Base-by-base conservation (phyloP, 1,140 invertebrate genomes). In the Pseudobourletiella spinata region DNA sequence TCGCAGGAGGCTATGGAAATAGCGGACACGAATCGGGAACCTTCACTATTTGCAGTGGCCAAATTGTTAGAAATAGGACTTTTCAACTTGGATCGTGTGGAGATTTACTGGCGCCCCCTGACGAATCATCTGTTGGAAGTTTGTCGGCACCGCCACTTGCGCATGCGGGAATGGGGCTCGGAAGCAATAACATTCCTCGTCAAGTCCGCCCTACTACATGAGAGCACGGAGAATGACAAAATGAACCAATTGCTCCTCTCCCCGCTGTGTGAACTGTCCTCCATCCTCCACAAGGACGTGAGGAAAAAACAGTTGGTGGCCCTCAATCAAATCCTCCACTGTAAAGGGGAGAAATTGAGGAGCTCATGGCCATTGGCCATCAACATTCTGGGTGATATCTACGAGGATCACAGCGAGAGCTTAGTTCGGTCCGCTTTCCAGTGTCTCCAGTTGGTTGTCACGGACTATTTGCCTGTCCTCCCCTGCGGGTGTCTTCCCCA, bases 1-100 rank as follows among this genome's bases (percentile, higher is more conserved):
- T 96, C 92, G 1, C 86, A 92, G 66, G 95, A 99, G 76, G 91
- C 95, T 22, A 96, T 98, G 91, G 95, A 98, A 72, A 77, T 98
- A 26, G 93, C 93, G 0, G 95, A 93, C 78, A 88, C 89, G 15
- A 97, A 26, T 50, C 8, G n/a, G 46, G 25, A 50, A 48, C 29
- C 35, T 8, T 48, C 35, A 24, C 39, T 42, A 48, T 59, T 60
- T 56, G 50, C 24, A 18, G 30, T 60, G 84, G 95, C 95, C 1
- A 98, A 98, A 78, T 78, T 99, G 15, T 78, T 98, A 15, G 95
- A 99, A 80, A 98, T 93, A 6, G 93, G 93, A 8, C 75, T 98
- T 25, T 92, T 95, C 0, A 99, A 98, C 78, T 82, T 99, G 76
- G 81, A 86, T 42, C 79, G 95, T 44, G 89, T 98, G 26, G 90